Conservation (phyloP, 2,888 invertebrate species). For the Cantharis nigra region DNA sequence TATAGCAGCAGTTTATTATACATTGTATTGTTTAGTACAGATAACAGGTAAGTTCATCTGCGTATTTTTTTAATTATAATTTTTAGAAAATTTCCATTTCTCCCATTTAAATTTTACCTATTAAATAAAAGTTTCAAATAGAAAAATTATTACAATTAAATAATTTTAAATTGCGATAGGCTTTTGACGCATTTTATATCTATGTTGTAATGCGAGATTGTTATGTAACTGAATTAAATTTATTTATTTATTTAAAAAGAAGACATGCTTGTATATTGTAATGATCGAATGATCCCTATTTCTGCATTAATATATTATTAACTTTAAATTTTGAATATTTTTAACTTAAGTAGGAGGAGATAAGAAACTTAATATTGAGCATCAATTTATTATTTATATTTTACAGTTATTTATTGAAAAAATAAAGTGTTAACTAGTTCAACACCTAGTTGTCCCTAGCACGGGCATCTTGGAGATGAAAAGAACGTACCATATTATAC, state of each 20-base stretch:
- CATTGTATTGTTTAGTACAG: slow-evolving; percentile 3
- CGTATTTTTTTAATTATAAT: background rate
- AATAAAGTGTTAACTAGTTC: background rate
- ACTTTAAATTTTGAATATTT: background rate
- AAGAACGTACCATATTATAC: background rate
- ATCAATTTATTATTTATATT: background rate
- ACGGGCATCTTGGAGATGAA: background rate
- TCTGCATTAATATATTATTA: background rate
- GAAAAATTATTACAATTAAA: background rate
- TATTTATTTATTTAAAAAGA: background rate
- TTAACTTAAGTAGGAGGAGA: background rate
- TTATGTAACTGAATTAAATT: background rate
- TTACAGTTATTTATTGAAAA: background rate
- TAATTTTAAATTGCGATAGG: background rate
- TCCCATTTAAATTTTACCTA: background rate
- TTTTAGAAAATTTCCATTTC: background rate
- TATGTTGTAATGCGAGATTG: background rate
- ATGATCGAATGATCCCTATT: background rate
- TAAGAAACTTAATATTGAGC: background rate
- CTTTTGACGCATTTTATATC: background rate
- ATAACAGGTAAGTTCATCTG: slow-evolving; percentile 9
- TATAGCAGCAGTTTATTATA: slow-evolving; percentile 2
- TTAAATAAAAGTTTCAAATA: background rate
- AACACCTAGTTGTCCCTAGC: background rate
- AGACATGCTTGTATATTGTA: background rate